These are phyloP conservation scores for Piscicola geometra DNA, from an alignment of 2,888 invertebrate genomes.

Conservation along the genomic window DNA sequence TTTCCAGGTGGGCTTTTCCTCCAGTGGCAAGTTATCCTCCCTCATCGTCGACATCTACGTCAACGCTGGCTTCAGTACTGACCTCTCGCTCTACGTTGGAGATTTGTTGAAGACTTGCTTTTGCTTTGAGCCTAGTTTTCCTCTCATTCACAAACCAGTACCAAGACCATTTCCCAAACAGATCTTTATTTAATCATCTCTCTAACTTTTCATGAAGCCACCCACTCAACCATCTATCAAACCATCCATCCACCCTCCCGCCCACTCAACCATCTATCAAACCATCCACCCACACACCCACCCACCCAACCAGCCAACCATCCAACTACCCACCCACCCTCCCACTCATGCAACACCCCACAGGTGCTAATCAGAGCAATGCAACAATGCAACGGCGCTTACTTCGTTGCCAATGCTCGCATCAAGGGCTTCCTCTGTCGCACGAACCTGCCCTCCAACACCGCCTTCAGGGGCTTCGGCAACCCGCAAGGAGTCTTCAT, in stretches of 20 bases:
- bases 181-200: no score
- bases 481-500: conserved; percentile 48
- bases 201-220: no score
- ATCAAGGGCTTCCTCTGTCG: conserved; percentile 68
- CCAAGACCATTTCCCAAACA: no score
- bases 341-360: no score
- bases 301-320: no score
- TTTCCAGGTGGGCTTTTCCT: conserved; percentile 63
- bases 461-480: conserved; percentile 70
- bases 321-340: no score
- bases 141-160: no score
- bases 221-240: no score
- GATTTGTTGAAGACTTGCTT: background rate
- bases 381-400: conserved; percentile 66
- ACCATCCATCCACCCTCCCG: no score
- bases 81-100: conserved; percentile 64
- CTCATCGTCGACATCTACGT: conserved; percentile 70
- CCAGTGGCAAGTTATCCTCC: conserved; percentile 71
- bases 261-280: no score
- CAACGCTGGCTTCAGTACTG: conserved; percentile 75
- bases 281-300: no score
- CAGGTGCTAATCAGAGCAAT: conserved; percentile 79
- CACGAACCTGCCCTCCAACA: conserved; percentile 85
- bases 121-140: no score
- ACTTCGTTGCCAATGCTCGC: conserved; percentile 69